Evolutionary conservation across 2,113 vertebrate species (phyloP), one percentile per base, ranked within the genome.

Genomic region (Carassius carassius): DNA sequence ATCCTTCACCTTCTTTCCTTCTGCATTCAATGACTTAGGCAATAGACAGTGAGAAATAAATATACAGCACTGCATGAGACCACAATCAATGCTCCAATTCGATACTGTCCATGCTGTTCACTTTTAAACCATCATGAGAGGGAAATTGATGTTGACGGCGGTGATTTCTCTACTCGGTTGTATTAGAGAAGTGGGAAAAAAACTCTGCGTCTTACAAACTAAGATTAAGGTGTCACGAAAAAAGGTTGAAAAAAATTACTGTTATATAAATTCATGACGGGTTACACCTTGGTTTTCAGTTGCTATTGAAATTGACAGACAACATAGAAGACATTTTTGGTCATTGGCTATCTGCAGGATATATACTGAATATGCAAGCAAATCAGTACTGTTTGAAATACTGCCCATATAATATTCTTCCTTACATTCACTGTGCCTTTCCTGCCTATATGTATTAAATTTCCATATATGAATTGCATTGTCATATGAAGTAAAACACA

Each of bases 21-120:
- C 77, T 41, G 7, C n/a, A 14, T 63, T 44, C 56, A n/a, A 3
- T 58, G 19, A 58, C 56, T 58, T 54, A 17, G 51, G 6, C 21
- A 13, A 23, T 23, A 49, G 14, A 54, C 35, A 17, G n/a, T 47
- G 13, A 23, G n/a, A 60, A 62, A 62, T 79, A 23, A 17, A 63
- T 63, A 16, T 41, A 63, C 35, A 62, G 78, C 32, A 19, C 44
- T 49, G 49, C 58, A 63, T 23, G n/a, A 63, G 37, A 63, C 54
- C 78, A 63, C 58, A 41, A 63, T 79, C 74, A 79, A 79, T 63
- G n/a, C 37, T 63, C 37, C 16, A n/a, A 63, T 14, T 79, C 78
- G 58, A 79, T 63, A 63, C n/a, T 10, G 37, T 17, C 37, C 3
- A 41, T 29, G 23, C 32, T 70, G 35, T 41, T 70, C 67, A 70